Percentiles rank a stretch among this genome's conserved stretches.
Conservation (phyloP, 2,888 invertebrate species). For the Drosophila percnosoma region DNA sequence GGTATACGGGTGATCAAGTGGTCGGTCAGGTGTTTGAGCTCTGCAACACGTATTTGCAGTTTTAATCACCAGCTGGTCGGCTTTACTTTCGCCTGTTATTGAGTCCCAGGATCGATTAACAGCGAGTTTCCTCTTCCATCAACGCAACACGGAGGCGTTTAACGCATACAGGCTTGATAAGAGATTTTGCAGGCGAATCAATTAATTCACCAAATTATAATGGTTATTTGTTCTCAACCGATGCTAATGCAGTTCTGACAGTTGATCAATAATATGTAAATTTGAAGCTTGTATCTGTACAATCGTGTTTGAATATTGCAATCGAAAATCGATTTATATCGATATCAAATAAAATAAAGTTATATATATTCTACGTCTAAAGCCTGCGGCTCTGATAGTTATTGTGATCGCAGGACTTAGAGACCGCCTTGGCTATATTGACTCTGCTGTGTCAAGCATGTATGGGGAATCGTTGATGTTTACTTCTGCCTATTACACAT, state of each 20-base stretch:
- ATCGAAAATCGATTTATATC: not conserved
- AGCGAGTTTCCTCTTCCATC: too few relatives aligned
- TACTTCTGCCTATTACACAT: not conserved
- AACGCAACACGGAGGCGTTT: not conserved
- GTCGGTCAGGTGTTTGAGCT: conserved; percentile 11
- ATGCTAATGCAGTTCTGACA: not conserved
- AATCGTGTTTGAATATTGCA: not conserved
- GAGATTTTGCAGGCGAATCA: not conserved
- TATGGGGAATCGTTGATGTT: not conserved
- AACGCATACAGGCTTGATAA: not conserved
- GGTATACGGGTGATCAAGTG: not conserved
- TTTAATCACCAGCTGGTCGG: conserved; percentile 57
- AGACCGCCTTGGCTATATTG: not conserved
- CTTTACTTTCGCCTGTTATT: conserved; percentile 36
- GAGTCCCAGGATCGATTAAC: not conserved
- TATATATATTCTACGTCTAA: not conserved
- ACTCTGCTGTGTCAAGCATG: not conserved
- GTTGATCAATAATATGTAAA: not conserved
- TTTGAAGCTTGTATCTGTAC: not conserved
- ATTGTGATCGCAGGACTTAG: not conserved
- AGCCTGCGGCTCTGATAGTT: not conserved
- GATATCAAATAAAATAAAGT: not conserved
- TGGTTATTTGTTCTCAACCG: not conserved
- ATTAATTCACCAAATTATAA: not conserved
- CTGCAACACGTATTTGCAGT: conserved; percentile 26